A percentile compares a stretch with the other conserved stretches of the same genome.
Evolutionary conservation across 1,140 invertebrate species (phyloP).

Genomic region (Orchesella cincta): DNA sequence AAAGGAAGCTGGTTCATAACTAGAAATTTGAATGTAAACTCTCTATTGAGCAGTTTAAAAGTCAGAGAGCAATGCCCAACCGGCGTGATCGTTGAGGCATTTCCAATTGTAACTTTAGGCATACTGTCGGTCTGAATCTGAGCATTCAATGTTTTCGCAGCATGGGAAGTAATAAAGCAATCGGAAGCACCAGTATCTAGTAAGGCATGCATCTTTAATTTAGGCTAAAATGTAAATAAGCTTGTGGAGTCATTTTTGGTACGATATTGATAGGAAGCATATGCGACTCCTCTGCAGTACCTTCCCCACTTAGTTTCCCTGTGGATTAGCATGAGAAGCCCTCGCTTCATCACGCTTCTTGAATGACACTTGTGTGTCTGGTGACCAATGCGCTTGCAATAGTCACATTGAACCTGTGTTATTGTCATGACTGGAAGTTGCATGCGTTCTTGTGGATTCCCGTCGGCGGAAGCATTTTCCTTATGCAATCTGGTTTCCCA

Average conservation of each 20-base stretch:
- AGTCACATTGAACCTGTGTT: no score
- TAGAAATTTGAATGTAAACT: neutral
- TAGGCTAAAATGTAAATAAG: neutral
- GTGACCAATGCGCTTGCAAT: neutral
- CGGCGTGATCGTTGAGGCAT: neutral
- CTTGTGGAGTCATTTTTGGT: neutral
- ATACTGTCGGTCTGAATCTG: neutral
- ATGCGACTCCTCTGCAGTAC: neutral
- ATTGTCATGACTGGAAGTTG: neutral
- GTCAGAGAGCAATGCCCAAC: neutral
- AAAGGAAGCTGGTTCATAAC: neutral
- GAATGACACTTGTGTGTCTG: neutral
- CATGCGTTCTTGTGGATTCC: neutral
- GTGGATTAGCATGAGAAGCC: neutral
- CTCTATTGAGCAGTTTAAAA: neutral
- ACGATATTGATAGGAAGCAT: neutral
- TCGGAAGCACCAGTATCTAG: neutral
- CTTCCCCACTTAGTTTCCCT: neutral
- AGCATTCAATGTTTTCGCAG: neutral
- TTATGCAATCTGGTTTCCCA: neutral
- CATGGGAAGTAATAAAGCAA: neutral
- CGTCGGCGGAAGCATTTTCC: neutral
- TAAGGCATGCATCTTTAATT: neutral
- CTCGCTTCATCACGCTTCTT: neutral
- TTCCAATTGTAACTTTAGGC: neutral